A percentile compares a stretch with the other conserved stretches of the same genome.
phyloP scores from a whole-genome alignment of 2,113 vertebrate genomes.

The Cheilinus undulatus region DNA sequence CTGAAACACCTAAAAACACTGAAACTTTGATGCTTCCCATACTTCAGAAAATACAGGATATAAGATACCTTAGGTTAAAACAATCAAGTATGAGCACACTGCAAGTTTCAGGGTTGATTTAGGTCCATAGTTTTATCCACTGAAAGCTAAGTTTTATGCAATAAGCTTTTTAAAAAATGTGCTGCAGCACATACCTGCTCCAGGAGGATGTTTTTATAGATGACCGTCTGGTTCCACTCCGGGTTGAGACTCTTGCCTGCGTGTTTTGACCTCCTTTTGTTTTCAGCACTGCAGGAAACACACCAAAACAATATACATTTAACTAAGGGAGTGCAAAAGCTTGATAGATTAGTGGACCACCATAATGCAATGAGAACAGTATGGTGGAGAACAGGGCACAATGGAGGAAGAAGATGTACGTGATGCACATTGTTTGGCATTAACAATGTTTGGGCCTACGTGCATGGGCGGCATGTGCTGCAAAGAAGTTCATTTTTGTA shows the following conservation, averaged over 20 bases:
- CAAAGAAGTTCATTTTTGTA: conserved; percentile 70
- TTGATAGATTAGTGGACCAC: conserved; percentile 12
- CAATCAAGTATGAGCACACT: too few relatives aligned
- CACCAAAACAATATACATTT: conserved; percentile 34
- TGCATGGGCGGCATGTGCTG: conserved; percentile 62
- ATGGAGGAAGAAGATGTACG: conserved; percentile 56
- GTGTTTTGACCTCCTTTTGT: conserved; percentile 95
- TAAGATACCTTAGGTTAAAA: too few relatives aligned
- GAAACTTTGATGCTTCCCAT: too few relatives aligned
- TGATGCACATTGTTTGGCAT: conserved; percentile 63
- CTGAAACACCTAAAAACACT: too few relatives aligned
- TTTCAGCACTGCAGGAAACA: conserved; percentile 89
- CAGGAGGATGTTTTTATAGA: conserved; percentile 98
- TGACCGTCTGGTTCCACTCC: conserved; percentile 99
- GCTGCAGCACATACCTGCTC: conserved; percentile 88
- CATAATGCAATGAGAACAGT: conserved; percentile 38
- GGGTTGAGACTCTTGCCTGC: conserved; percentile 95
- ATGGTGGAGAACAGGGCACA: conserved; percentile 24
- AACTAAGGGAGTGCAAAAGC: conserved; percentile 40
- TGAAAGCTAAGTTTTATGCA: not conserved
- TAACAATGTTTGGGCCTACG: conserved; percentile 57
- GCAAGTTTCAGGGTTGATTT: too few relatives aligned
- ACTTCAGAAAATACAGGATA: too few relatives aligned
- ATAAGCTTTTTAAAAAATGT: not conserved
- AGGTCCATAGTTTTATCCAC: not conserved